Base-by-base conservation (phyloP, 2,888 invertebrate genomes). In the Amblyteles armatorius region DNA sequence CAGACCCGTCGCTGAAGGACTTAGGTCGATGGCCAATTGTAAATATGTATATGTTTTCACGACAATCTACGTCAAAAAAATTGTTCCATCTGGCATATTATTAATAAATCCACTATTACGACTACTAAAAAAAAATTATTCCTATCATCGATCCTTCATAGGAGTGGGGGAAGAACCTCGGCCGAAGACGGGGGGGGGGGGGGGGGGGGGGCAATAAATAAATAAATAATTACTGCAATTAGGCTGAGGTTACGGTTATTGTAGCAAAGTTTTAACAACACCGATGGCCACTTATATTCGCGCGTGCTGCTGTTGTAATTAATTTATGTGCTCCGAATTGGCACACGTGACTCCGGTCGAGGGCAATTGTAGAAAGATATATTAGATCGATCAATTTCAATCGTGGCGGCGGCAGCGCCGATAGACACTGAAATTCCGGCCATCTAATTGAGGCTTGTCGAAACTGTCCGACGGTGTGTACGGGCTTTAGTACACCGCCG, bases 381-480 rank as follows among this genome's bases (percentile, higher is more conserved):
- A 63, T 65, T 76, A 33, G 65, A 65, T 52, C 76, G 52, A 76
- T 76, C 65, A 65, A 76, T 76, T 65, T 50, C 63, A 65, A 76
- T 76, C 63, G 36, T 22, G 50, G 22, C 13, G 16, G 26, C 22
- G 29, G 65, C 19, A 26, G 29, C 33, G 40, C 9, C 22, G 33
- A 76, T 19, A 50, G 76, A 19, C 72, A 77, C 48, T 78, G 57
- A 69, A 57, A 78, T 60, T 78, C 69, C 69, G 69, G 29, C 11
- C 44, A 60, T 33, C 7, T 78, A 69, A 78, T 78, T 78, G 68
- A 19, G 57, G 78, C 68, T 69, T 60, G 69, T 78, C 78, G 13
- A 69, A 78, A 78, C 78, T 69, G 69, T 78, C 57, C 69, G 57
- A 78, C 44, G 57, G 40, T 52, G 52, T 77, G 36, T 22, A 74